Percentiles rank a stretch among this genome's conserved stretches.
These are phyloP conservation scores for Gopherus flavomarginatus DNA, from an alignment of 2,113 vertebrate genomes.

Conservation along the genomic window DNA sequence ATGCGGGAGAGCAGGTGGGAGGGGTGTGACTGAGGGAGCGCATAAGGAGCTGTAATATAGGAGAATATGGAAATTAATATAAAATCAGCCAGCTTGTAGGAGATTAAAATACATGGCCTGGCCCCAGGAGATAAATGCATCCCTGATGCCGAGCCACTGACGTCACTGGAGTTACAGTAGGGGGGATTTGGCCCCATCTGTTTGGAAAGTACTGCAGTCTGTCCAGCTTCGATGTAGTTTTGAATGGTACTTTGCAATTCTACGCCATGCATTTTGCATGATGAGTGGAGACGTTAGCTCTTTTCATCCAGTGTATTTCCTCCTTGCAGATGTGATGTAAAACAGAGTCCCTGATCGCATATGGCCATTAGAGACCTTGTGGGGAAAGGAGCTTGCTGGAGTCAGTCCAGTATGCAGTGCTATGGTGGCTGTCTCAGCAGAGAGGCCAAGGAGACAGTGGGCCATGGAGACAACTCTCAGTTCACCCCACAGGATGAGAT, in stretches of 20 bases:
- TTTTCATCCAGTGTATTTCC: not conserved
- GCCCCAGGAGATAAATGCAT: not conserved
- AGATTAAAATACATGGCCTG: not conserved
- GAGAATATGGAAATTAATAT: not conserved
- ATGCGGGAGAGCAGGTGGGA: not conserved
- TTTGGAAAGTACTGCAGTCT: not conserved
- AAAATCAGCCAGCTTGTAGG: not conserved
- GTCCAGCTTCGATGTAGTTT: not conserved
- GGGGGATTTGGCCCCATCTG: rapidly evolving
- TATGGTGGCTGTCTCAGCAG: not conserved
- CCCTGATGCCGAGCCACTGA: not conserved
- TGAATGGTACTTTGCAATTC: not conserved
- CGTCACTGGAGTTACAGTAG: rapidly evolving
- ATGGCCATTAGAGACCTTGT: not conserved
- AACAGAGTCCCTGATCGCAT: not conserved
- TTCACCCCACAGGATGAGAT: not conserved
- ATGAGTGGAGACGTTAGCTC: not conserved
- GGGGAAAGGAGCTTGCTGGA: not conserved
- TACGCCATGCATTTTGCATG: not conserved
- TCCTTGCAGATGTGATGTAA: not conserved
- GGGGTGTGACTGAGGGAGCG: not conserved
- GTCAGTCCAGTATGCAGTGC: not conserved
- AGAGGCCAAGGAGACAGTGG: not conserved
- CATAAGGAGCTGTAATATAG: not conserved
- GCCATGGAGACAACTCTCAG: not conserved